Evolutionary conservation across 2,113 vertebrate species (phyloP).

Genomic region (Ctenodactylus gundi): DNA sequence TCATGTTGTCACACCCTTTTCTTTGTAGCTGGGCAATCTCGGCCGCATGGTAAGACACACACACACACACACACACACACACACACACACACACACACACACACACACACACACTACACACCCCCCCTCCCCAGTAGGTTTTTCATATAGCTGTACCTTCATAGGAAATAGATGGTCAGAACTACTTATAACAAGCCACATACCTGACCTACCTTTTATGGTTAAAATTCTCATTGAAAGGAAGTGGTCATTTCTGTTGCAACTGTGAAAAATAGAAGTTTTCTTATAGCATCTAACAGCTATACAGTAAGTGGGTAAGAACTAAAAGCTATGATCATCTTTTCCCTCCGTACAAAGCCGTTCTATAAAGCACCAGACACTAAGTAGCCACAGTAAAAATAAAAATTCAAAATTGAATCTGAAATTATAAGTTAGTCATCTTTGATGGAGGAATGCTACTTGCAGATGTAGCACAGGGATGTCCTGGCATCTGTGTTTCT

Average conservation of each 20-base stretch:
- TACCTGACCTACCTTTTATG: background rate
- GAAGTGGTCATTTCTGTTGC: slow-evolving; percentile 34
- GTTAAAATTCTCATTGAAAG: background rate
- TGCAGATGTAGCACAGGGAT: background rate
- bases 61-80: background rate
- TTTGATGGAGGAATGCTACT: background rate
- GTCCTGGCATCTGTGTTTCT: background rate
- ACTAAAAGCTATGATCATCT: slow-evolving; percentile 52
- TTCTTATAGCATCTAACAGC: slow-evolving; percentile 36
- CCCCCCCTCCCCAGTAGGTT: background rate
- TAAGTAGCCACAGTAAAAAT: background rate
- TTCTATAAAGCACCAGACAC: slow-evolving; percentile 36
- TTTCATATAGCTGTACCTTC: background rate
- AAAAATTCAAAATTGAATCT: slow-evolving; percentile 44
- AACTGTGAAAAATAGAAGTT: slow-evolving; percentile 29
- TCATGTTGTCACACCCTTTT: background rate
- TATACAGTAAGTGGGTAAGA: slow-evolving; percentile 23
- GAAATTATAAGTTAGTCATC: slow-evolving; percentile 16
- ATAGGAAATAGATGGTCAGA: background rate
- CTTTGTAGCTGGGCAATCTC: background rate
- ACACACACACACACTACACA: background rate
- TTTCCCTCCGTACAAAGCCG: background rate
- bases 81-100: background rate
- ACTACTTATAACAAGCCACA: background rate
- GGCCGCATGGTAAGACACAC: background rate